Base-by-base conservation (phyloP, 2,797 vertebrate species). In the Microctenopoma steveboyesi region DNA sequence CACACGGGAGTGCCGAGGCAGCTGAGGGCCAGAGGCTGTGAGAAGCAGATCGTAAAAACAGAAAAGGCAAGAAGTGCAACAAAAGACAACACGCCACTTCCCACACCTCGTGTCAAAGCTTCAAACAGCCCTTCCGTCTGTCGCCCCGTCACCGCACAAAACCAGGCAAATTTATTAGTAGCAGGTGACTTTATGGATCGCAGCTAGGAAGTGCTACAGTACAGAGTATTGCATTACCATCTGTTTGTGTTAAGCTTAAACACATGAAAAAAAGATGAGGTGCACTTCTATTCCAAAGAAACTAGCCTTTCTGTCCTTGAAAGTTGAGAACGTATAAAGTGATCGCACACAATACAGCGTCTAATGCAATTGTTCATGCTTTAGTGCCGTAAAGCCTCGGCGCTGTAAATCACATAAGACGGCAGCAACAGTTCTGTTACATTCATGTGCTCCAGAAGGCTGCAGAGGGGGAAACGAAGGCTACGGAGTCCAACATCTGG, bases 401-500 rank as follows among this genome's bases (percentile, higher is more conserved):
- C 14, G 2, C 4, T 73, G 72, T 82, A 85, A 89, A 90, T 89
- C 84, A 78, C 40, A 62, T 9, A 7, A 63, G 72, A 72, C 66
- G 64, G 61, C 68, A 62, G 40, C 64, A 91, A 86, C 63, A 84
- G 76, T 82, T 85, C 64, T 77, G 78, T 78, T 82, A 83, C 80
- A 86, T 82, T 85, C 50, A 54, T 76, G 80, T 42, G n/a, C 77
- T 77, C 40, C 28, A 65, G 47, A 52, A 66, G 54, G 60, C 63
- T 77, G 62, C 15, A 33, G 61, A 58, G 69, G 47, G 64, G 54
- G 71, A 67, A 76, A 61, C 6, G 16, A 70, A 65, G 58, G 57
- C 63, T 64, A 49, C 25, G 33, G 78, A 65, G 72, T 89, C 78
- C 88, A 43, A 90, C 91, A 93, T 93, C 90, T 93, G 89, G 82